These are phyloP conservation scores for Excalfactoria chinensis DNA, from an alignment of 2,113 vertebrate species.

Conservation along the genomic window DNA sequence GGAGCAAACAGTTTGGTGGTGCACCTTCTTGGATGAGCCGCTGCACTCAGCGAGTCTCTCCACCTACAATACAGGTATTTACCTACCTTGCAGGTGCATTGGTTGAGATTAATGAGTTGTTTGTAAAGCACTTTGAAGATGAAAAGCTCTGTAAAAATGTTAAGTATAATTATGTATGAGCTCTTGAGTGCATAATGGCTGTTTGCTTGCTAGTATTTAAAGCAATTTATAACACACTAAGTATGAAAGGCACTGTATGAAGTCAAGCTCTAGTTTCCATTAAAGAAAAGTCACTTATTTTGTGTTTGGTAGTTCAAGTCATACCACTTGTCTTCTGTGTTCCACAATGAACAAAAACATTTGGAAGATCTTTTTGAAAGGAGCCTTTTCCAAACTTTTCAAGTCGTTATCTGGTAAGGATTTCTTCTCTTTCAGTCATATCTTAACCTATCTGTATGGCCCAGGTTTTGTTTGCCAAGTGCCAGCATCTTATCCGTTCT, in stretches of 20 bases:
- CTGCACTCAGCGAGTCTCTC: neutral
- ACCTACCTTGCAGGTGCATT: constrained; percentile 33
- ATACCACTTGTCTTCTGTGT: neutral
- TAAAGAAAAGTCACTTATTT: neutral
- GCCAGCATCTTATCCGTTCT: neutral
- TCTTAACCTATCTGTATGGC: neutral
- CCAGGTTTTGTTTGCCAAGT: neutral
- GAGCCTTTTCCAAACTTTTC: neutral
- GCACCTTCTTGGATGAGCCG: neutral
- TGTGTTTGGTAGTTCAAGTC: neutral
- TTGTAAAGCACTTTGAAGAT: constrained; percentile 67
- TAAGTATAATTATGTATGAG: constrained; percentile 56
- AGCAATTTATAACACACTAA: constrained; percentile 24
- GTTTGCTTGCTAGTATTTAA: constrained; percentile 51
- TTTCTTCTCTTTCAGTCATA: neutral
- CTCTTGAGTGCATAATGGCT: constrained; percentile 60
- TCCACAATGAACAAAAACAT: neutral
- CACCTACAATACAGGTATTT: constrained; percentile 27
- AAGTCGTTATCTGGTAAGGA: neutral
- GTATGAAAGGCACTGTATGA: constrained; percentile 7
- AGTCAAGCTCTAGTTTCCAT: neutral
- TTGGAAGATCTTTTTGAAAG: neutral
- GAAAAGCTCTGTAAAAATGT: constrained; percentile 70
- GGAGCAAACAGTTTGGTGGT: neutral
- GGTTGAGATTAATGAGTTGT: constrained; percentile 66